phyloP scores from a whole-genome alignment of 1,140 invertebrate species.

The Macrobrachium rosenbergii region DNA sequence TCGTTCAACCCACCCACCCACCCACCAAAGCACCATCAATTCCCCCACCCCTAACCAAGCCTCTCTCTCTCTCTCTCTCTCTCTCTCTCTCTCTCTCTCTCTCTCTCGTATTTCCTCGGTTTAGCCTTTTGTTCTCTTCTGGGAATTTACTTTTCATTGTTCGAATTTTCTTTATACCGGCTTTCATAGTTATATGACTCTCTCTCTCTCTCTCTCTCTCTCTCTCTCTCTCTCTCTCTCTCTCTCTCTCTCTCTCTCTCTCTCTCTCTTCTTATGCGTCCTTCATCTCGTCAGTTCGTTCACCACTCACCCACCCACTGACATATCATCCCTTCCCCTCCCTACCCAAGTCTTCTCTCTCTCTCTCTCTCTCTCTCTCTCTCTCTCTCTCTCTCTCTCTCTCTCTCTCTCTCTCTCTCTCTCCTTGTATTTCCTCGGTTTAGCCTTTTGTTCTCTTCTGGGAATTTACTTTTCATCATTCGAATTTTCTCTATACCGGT shows the following conservation, averaged over 20 bases:
- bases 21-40: background rate
- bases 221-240: slow-evolving; percentile 26
- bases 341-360: background rate
- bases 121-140: background rate
- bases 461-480: background rate
- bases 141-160: background rate
- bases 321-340: background rate
- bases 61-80: slow-evolving; percentile 17
- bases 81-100: slow-evolving; percentile 6
- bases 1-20: background rate
- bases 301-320: background rate
- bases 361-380: background rate
- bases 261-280: slow-evolving; percentile 13
- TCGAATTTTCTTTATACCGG: background rate
- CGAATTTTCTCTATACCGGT: background rate
- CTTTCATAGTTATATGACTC: background rate
- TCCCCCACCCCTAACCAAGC: no score
- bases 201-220: slow-evolving; percentile 29
- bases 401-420: background rate
- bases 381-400: background rate
- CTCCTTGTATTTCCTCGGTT: background rate
- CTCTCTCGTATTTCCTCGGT: background rate
- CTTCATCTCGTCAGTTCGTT: background rate
- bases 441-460: background rate
- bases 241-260: slow-evolving; percentile 29